Base-by-base conservation (phyloP, 2,113 vertebrate genomes). In the Pangasianodon gigas region DNA sequence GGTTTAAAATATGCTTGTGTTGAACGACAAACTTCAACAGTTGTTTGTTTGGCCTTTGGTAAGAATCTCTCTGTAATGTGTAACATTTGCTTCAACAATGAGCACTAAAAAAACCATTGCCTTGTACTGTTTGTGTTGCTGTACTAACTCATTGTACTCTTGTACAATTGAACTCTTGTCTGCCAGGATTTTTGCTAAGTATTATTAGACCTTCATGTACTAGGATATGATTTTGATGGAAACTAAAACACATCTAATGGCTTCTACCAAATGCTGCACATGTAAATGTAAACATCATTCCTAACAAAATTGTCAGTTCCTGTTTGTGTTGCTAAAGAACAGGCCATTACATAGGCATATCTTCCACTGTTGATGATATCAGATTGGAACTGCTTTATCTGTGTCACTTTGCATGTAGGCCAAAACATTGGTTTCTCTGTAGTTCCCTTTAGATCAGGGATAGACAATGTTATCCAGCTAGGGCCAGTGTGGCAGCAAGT, bases 231-330 rank as follows among this genome's bases (percentile, higher is more conserved):
- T 51, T 29, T 51, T n/a, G 46, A 80, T 16, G 13, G 46, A 51
- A 52, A 52, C 3, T 29, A 79, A 29, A 80, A 48, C 46, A 52
- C 7, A 16, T 56, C n/a, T 82, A 4, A 52, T 11, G 41, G 26
- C 14, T 51, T 29, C 24, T 58, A 41, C 52, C 52, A 37, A 83
- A 67, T 69, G 81, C 29, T 13, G 82, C 13, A 51, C 29, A 48
- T 48, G 13, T 46, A 44, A 84, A 62, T 62, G 83, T 84, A 56
- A 84, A 84, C 48, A 52, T 81, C 10, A 82, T 13, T 82, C 52
- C 16, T 10, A 41, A 41, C 18, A 60, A 60, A 84, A 26, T 26
- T 18, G 10, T 8, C 21, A 82, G 10, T 82, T 82, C 51, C 18
- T 85, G 60, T 67, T 85, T 46, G 41, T 82, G 14, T 44, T 75